Evolutionary conservation across 2,113 vertebrate genomes (phyloP), one percentile per base, ranked within the genome.

Genomic region (Cyanistes caeruleus): DNA sequence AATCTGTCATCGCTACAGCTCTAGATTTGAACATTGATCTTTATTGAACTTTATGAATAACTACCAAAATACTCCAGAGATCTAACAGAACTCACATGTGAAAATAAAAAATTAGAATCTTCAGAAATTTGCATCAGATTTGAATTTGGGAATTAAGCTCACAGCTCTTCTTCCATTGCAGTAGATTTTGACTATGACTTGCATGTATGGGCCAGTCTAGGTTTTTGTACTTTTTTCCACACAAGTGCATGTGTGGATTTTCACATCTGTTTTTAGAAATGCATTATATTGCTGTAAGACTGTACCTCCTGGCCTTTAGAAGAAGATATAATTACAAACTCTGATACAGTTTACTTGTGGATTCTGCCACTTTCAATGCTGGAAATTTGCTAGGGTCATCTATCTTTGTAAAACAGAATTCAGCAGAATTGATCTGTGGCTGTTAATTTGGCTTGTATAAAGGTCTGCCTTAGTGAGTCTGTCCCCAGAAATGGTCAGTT

Each of bases 211-310:
- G 19, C 51, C 30, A 37, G 15, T 78, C 39, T 51, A 53, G 64
- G 14, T 53, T 73, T 63, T 49, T 67, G 23, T 51, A 18, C 9
- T 23, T 58, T 52, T 46, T 83, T 64, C n/a, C 33, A 24, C 21
- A 15, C 1, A 58, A 35, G 5, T 1, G 0, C 12, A 19, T 0
- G 0, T 39, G 15, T 68, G 33, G 9, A 7, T 23, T 4, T 11
- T 10, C 27, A 48, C 7, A 7, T 11, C 28, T 27, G 9, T n/a
- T 77, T 74, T 68, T 24, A 53, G 59, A 76, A 68, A 25, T 8
- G 19, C 1, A 1, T 64, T 60, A 11, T 15, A 23, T 13, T 69
- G 24, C 58, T 86, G 9, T 35, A 55, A 81, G 55, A 14, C 28
- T 41, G 3, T 43, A 30, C 52, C 9, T 64, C 27, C 39, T 73